Percentiles rank a stretch among this genome's conserved stretches.
Evolutionary conservation across 2,888 invertebrate genomes (phyloP).

Genomic region (Nebria salina): DNA sequence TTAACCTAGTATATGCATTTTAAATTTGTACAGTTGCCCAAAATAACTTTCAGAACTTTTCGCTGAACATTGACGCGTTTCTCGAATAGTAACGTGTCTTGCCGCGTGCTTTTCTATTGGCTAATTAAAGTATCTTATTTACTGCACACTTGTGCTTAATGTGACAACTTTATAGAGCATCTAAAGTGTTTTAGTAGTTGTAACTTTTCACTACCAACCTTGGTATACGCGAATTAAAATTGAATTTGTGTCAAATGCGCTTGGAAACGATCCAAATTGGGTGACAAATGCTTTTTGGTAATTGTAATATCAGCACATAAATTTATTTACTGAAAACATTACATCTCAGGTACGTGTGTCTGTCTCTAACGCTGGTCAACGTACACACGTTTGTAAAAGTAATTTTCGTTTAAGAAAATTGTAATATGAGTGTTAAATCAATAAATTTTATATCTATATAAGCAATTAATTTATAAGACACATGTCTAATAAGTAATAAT

Average conservation of each 20-base stretch:
- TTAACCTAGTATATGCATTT: neutral
- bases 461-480: too few relatives aligned
- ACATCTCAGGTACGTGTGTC: too few relatives aligned
- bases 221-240: neutral
- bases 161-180: slow-evolving; percentile 39
- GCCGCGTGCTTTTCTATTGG: slow-evolving; percentile 22
- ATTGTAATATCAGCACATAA: neutral
- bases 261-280: neutral
- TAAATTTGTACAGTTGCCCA: neutral
- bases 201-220: slow-evolving; percentile 18
- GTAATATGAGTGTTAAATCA: too few relatives aligned
- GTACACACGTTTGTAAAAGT: too few relatives aligned
- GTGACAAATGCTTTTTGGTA: neutral
- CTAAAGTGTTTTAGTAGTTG: slow-evolving; percentile 35
- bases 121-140: slow-evolving; percentile 45
- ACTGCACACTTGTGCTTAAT: slow-evolving; percentile 35
- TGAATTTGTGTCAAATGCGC: neutral
- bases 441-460: too few relatives aligned
- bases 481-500: neutral
- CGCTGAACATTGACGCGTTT: neutral
- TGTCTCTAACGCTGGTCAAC: too few relatives aligned
- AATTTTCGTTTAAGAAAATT: too few relatives aligned
- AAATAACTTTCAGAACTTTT: too few relatives aligned
- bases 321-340: neutral
- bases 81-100: neutral